These are phyloP conservation scores for Acrocephalus scirpaceus DNA, from an alignment of 2,797 vertebrate species.

Conservation along the genomic window DNA sequence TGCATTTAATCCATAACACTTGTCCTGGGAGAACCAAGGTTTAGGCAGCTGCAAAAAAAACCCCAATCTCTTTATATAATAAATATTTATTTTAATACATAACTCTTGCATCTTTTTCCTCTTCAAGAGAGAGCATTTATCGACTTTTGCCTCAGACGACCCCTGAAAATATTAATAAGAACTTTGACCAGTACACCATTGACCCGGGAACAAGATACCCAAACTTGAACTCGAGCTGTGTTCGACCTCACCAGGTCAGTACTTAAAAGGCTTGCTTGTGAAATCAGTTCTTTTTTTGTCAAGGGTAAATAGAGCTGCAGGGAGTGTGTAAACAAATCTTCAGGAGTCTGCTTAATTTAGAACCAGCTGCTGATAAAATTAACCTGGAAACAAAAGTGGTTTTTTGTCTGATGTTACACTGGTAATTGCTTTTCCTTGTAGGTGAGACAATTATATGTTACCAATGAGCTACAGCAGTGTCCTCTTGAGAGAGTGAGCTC, in stretches of 20 bases:
- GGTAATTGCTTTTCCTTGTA: slow-evolving; percentile 47
- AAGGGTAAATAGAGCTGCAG: background rate
- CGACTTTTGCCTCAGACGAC: slow-evolving; percentile 95
- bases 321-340: background rate
- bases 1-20: background rate
- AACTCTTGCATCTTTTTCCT: background rate
- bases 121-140: slow-evolving; percentile 91
- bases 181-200: slow-evolving; percentile 96
- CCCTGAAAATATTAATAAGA: slow-evolving; percentile 95
- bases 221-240: slow-evolving; percentile 90
- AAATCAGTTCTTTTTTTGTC: background rate
- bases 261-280: background rate
- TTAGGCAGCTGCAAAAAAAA: background rate
- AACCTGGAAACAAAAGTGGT: background rate
- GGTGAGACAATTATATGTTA: slow-evolving; percentile 92
- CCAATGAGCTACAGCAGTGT: slow-evolving; percentile 83
- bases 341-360: background rate
- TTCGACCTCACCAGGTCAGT: slow-evolving; percentile 90
- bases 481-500: slow-evolving; percentile 86
- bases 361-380: background rate
- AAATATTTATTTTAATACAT: background rate
- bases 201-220: slow-evolving; percentile 94
- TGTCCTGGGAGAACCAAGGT: background rate
- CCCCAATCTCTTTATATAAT: background rate
- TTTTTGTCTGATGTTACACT: background rate